A percentile compares a stretch with the other conserved stretches of the same genome.
These are phyloP conservation scores for Cyphomyrus discorhynchus DNA, from an alignment of 2,113 vertebrate species.

Conservation along the genomic window DNA sequence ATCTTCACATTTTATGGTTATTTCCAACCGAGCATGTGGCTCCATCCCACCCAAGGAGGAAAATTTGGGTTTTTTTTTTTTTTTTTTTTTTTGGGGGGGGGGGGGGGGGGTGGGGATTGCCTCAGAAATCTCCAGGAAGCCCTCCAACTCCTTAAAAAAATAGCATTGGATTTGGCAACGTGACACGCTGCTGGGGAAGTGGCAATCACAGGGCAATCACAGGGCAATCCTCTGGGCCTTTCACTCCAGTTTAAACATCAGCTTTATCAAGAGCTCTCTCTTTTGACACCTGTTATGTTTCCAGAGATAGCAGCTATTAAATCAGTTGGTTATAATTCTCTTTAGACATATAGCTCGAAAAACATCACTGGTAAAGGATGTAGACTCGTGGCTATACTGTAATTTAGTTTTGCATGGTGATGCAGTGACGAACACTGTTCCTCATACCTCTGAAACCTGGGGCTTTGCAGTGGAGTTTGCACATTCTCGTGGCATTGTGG, in stretches of 20 bases:
- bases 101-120: conserved; percentile 21
- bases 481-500: background rate
- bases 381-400: background rate
- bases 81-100: background rate
- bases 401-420: background rate
- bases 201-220: background rate
- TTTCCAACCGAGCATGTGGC: conserved; percentile 41
- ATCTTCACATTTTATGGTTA: conserved; percentile 38
- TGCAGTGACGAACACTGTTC: background rate
- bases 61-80: conserved; percentile 11
- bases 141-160: conserved; percentile 15
- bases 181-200: background rate
- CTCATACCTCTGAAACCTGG: background rate
- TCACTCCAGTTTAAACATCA: conserved; percentile 8
- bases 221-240: background rate
- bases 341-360: background rate
- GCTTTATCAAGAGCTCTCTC: background rate
- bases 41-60: conserved; percentile 32
- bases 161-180: background rate
- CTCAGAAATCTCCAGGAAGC: conserved; percentile 25
- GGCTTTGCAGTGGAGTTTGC: background rate
- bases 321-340: background rate
- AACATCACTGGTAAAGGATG: background rate
- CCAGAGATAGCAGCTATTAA: background rate
- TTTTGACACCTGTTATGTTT: background rate